Conservation (phyloP, 2,888 invertebrate species). For the Labia minor region DNA sequence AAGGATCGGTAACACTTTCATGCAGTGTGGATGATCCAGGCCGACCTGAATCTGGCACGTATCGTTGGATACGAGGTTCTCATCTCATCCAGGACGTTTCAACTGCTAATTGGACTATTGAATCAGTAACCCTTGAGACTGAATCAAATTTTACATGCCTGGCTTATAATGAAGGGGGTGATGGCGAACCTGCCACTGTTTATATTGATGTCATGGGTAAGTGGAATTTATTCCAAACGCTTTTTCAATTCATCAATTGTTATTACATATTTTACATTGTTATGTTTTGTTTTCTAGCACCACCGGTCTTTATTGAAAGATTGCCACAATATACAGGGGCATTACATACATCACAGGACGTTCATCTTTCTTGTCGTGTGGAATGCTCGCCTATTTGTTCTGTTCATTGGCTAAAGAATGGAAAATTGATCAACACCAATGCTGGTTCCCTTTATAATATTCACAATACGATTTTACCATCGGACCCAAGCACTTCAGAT, state of each 20-base stretch:
- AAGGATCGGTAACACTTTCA: constrained; percentile 66
- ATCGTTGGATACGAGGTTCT: constrained; percentile 62
- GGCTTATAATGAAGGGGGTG: constrained; percentile 75
- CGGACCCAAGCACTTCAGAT: too few relatives aligned
- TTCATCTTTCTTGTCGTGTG: constrained; percentile 69
- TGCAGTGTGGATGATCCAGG: constrained; percentile 78
- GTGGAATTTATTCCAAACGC: constrained; percentile 25
- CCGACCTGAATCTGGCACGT: constrained; percentile 47
- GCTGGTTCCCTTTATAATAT: too few relatives aligned
- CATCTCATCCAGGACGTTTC: constrained; percentile 64
- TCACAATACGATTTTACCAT: too few relatives aligned
- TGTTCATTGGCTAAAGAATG: constrained; percentile 76
- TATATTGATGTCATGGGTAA: constrained; percentile 60
- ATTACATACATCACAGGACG: constrained; percentile 48
- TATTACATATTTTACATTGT: not conserved
- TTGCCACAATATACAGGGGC: constrained; percentile 57
- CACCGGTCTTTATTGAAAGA: constrained; percentile 76
- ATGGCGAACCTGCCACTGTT: constrained; percentile 55
- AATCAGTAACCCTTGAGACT: constrained; percentile 72
- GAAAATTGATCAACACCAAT: constrained; percentile 50
- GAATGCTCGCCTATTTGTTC: constrained; percentile 81
- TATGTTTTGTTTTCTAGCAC: constrained; percentile 48
- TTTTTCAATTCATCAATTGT: constrained; percentile 8
- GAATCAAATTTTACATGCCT: constrained; percentile 83
- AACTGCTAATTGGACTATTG: constrained; percentile 65